phyloP scores from a whole-genome alignment of 1,140 invertebrate genomes.

The Aphelenchoides fujianensis region DNA sequence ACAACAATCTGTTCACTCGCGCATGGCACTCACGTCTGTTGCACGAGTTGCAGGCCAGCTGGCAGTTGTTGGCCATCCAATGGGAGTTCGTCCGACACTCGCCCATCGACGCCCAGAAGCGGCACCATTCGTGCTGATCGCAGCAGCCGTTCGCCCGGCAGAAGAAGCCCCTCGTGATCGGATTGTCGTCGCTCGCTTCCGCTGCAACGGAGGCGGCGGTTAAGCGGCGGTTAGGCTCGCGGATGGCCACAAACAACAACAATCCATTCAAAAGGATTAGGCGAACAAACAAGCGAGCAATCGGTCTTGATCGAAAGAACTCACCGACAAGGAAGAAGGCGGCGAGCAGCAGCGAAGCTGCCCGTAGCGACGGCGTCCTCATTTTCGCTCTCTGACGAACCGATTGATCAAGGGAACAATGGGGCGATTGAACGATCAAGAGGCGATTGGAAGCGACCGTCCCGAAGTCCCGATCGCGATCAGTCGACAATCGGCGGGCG shows the following conservation, averaged over 20 bases:
- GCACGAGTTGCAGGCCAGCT: slow-evolving; percentile 50
- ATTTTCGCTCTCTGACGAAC: no score
- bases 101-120: slow-evolving; percentile 61
- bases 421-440: no score
- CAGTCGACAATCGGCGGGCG: no score
- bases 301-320: no score
- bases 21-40: slow-evolving; percentile 34
- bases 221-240: background rate
- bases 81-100: slow-evolving; percentile 55
- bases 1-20: background rate
- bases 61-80: slow-evolving; percentile 59
- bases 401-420: no score
- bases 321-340: background rate
- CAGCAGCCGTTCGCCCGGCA: slow-evolving; percentile 60
- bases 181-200: slow-evolving; percentile 46
- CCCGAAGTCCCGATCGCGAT: no score
- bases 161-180: slow-evolving; percentile 56
- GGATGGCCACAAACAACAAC: no score
- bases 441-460: no score
- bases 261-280: no score
- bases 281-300: no score
- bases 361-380: background rate
- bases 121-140: slow-evolving; percentile 62
- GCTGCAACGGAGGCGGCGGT: background rate
- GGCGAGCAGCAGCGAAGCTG: background rate